Base-by-base conservation (phyloP, 2,113 vertebrate genomes). In the Anguilla rostrata region DNA sequence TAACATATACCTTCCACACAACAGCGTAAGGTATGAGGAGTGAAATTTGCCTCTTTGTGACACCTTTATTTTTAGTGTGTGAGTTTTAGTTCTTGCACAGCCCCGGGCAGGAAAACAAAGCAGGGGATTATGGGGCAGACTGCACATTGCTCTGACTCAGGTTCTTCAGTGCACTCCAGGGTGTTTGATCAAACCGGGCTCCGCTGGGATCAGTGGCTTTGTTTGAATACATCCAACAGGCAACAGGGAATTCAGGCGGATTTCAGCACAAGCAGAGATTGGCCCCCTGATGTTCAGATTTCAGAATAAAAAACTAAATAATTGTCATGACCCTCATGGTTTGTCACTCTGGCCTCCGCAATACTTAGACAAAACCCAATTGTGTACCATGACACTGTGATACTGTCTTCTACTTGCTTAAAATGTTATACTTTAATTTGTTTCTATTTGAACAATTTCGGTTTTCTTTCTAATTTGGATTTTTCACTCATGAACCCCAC, bases 181-280 rank as follows among this genome's bases (percentile, higher is more conserved):
- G 85, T 34, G 15, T 80, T 86, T 66, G 79, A 86, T 85, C 84
- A 85, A 56, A 22, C 79, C 79, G 20, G 79, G 79, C 39, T 86
- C 79, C 79, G 34, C 57, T 46, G 85, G 79, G 85, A 46, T 34
- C n/a, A n/a, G 15, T 8, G 53, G 39, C n/a, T 81, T 40, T 53
- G n/a, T 82, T 60, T n/a, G 20, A 29, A 75, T 75, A 29, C 66
- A 75, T 75, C n/a, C n/a, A 14, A 34, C 53, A 43, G 85, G 78
- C 39, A 1, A 63, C 78, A 7, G 16, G 57, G 85, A 86, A 86
- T 82, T 41, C 85, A 26, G 40, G 56, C 39, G 39, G 53, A 63
- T 81, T 81, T 78, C 78, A 81, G 40, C 39, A 63, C 78, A 39
- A 56, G 60, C 78, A 56, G 40, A 43, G 85, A 86, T 82, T 79